Conservation (phyloP, 1,140 invertebrate genomes). For the Drosophila lacteicornis region DNA sequence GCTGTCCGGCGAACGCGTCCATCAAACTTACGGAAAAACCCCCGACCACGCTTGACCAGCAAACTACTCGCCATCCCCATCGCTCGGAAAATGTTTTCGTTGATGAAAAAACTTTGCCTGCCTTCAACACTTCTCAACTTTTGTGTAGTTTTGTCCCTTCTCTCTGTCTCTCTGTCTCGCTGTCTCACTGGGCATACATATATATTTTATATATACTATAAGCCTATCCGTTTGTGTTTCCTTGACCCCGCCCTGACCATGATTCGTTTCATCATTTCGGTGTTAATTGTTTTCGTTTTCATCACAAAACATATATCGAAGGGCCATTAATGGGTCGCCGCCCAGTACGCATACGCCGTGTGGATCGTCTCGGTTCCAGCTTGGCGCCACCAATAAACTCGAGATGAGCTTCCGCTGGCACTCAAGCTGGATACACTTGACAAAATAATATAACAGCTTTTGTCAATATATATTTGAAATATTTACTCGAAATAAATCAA, state of each 20-base stretch:
- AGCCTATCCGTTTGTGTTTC: conserved; percentile 21
- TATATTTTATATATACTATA: conserved; percentile 20
- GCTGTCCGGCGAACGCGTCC: conserved; percentile 40
- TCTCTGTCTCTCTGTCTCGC: background rate
- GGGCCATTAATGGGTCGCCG: conserved; percentile 63
- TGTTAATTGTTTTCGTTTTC: conserved; percentile 83
- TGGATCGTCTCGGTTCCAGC: conserved; percentile 26
- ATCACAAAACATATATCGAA: conserved; percentile 78
- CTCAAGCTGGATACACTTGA: conserved; percentile 24
- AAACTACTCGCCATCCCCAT: conserved; percentile 59
- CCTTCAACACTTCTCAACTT: conserved; percentile 82
- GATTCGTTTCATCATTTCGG: conserved; percentile 72
- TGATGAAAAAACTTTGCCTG: conserved; percentile 83
- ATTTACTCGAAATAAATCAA: background rate
- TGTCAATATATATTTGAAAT: background rate
- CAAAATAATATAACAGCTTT: background rate
- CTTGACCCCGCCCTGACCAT: conserved; percentile 39
- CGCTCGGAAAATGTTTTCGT: conserved; percentile 75
- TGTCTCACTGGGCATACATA: conserved; percentile 19
- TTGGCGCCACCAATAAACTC: conserved; percentile 76
- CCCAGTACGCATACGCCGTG: conserved; percentile 53
- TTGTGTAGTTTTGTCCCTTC: conserved; percentile 60
- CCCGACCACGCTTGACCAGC: conserved; percentile 68
- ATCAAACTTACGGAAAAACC: conserved; percentile 65
- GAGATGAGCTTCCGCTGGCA: conserved; percentile 71